A percentile compares a stretch with the other conserved stretches of the same genome.
phyloP scores from a whole-genome alignment of 2,888 invertebrate species.

The Hyles lineata region DNA sequence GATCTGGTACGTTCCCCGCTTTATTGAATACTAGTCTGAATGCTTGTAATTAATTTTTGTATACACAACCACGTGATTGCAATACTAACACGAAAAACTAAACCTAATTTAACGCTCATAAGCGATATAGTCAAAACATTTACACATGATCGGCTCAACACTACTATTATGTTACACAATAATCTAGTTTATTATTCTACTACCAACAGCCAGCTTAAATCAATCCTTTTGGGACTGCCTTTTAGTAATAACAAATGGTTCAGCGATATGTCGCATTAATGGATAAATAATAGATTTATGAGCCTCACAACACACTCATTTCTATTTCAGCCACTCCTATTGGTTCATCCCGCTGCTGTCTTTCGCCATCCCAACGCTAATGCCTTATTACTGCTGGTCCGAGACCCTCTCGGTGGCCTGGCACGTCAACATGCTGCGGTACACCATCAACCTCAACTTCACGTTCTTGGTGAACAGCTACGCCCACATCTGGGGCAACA shows the following conservation, averaged over 20 bases:
- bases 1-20: too few species aligned
- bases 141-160: too few species aligned
- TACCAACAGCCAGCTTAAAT: too few species aligned
- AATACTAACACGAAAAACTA: background rate
- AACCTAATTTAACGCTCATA: too few species aligned
- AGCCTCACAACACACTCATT: background rate
- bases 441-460: constrained; percentile 81
- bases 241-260: too few species aligned
- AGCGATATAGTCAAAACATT: too few species aligned
- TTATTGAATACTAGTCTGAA: too few species aligned
- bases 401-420: constrained; percentile 70
- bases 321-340: constrained; percentile 33
- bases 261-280: too few species aligned
- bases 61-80: background rate
- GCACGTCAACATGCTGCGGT: constrained; percentile 75
- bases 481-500: constrained; percentile 79
- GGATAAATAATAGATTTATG: too few species aligned
- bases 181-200: too few species aligned
- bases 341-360: constrained; percentile 35
- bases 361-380: constrained; percentile 72
- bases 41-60: background rate
- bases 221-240: too few species aligned
- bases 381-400: constrained; percentile 84
- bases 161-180: too few species aligned
- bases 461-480: constrained; percentile 87